phyloP scores from a whole-genome alignment of 2,888 invertebrate genomes.

The Perizoma affinitatum region DNA sequence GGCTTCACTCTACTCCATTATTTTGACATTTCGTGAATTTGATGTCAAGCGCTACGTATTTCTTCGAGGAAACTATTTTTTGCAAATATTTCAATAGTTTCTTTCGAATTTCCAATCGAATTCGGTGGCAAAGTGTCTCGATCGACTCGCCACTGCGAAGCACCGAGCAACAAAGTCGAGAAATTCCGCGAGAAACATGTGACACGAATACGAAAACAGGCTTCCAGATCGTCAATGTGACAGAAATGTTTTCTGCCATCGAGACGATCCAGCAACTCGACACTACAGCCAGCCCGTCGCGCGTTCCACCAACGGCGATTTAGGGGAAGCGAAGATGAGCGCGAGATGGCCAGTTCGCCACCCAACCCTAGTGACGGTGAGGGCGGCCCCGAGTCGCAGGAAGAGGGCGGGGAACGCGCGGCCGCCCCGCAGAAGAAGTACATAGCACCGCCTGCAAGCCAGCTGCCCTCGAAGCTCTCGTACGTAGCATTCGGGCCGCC shows the following conservation, averaged over 20 bases:
- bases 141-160: constrained; percentile 44
- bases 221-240: constrained; percentile 83
- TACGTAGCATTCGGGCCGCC: constrained; percentile 73
- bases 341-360: constrained; percentile 84
- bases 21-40: constrained; percentile 84
- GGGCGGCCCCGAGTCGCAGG: constrained; percentile 77
- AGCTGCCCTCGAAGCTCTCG: constrained; percentile 77
- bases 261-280: constrained; percentile 74
- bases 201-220: constrained; percentile 84
- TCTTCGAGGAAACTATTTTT: constrained; percentile 72
- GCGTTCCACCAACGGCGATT: constrained; percentile 73
- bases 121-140: constrained; percentile 49
- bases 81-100: constrained; percentile 59
- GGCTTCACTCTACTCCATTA: constrained; percentile 77
- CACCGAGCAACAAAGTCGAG: constrained; percentile 56
- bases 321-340: constrained; percentile 81
- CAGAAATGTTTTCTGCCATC: constrained; percentile 84
- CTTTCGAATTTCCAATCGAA: constrained; percentile 59
- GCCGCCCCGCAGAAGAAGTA: constrained; percentile 80
- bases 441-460: constrained; percentile 76
- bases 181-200: constrained; percentile 81
- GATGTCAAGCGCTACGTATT: constrained; percentile 84
- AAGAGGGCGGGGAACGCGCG: constrained; percentile 75
- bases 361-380: constrained; percentile 81
- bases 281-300: constrained; percentile 68